phyloP scores from a whole-genome alignment of 2,888 invertebrate species.

The Apomyelois bistriatella region DNA sequence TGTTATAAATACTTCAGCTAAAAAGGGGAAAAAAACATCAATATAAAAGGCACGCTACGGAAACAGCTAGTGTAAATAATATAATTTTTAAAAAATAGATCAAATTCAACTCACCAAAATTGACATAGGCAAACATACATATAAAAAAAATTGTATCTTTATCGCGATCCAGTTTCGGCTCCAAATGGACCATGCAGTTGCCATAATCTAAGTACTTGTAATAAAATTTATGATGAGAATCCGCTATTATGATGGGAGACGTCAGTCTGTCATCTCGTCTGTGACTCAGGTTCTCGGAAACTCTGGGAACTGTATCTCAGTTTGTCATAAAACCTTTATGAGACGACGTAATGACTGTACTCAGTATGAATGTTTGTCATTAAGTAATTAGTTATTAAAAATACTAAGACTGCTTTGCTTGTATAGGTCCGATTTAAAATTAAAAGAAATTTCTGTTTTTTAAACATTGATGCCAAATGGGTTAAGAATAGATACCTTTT shows the following conservation, averaged over 20 bases:
- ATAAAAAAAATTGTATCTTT: background rate
- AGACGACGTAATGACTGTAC: background rate
- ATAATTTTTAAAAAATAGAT: too few relatives aligned
- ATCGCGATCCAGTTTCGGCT: background rate
- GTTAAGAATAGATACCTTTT: too few relatives aligned
- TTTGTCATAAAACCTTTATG: conserved; percentile 2
- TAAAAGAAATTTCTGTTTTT: background rate
- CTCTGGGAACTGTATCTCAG: conserved; percentile 10
- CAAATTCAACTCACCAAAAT: too few relatives aligned
- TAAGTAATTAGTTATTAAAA: background rate
- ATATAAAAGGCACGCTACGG: too few relatives aligned
- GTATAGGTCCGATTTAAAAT: background rate
- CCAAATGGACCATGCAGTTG: background rate
- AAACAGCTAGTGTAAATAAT: too few relatives aligned
- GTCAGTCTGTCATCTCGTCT: conserved; percentile 12
- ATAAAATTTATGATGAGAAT: conserved; percentile 7
- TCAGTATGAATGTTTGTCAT: background rate
- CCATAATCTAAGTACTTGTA: background rate
- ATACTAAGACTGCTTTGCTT: background rate
- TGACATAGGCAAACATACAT: too few relatives aligned
- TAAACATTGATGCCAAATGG: background rate
- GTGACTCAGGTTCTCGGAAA: conserved; percentile 13
- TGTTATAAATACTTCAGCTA: too few relatives aligned
- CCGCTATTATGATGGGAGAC: conserved; percentile 13
- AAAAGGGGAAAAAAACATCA: too few relatives aligned